Base-by-base conservation (phyloP, 2,113 vertebrate genomes). In the Spermophilus dauricus region DNA sequence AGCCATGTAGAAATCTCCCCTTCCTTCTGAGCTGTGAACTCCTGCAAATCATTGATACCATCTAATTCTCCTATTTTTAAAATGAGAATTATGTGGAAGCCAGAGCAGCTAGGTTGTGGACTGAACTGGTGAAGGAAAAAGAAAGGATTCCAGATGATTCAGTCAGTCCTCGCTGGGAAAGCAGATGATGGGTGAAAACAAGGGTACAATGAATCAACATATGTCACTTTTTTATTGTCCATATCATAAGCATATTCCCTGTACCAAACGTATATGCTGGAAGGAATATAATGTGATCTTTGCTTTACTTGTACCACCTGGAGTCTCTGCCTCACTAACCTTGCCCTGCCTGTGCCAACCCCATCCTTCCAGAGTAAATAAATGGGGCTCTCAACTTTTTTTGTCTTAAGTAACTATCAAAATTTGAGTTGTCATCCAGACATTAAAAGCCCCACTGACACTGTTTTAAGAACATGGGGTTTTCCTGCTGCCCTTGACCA, bases 291-390 rank as follows among this genome's bases (percentile, higher is more conserved):
- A 69, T 73, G 96, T 94, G 82, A 89, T 93, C 91, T 80, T 14
- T 86, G 37, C 91, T 73, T 94, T 87, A 80, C 94, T 76, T 96
- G 77, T 37, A 26, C 65, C 88, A 87, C 45, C 77, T 78, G 69
- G 67, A 76, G 89, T 92, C 81, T 30, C 61, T 58, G 58, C 94
- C 76, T 96, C 72, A 5, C 96, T 95, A 89, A 92, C 96, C 92
- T 96, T 94, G 87, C 58, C 88, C 45, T 87, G 92, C 93, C 92
- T 1, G 12, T 24, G 28, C 53, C 81, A 95, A 90, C 63, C 81
- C 95, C 95, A 91, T 96, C 82, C 82, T 91, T 92, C 85, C 72
- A 89, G 91, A 96, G 96, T 89, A 96, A 97, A 97, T 95, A 95
- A 45, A 96, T 81, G 95, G 61, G 81, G 51, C 89, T 76, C n/a